phyloP scores from a whole-genome alignment of 1,140 invertebrate genomes.

The Temnothorax longispinosus region DNA sequence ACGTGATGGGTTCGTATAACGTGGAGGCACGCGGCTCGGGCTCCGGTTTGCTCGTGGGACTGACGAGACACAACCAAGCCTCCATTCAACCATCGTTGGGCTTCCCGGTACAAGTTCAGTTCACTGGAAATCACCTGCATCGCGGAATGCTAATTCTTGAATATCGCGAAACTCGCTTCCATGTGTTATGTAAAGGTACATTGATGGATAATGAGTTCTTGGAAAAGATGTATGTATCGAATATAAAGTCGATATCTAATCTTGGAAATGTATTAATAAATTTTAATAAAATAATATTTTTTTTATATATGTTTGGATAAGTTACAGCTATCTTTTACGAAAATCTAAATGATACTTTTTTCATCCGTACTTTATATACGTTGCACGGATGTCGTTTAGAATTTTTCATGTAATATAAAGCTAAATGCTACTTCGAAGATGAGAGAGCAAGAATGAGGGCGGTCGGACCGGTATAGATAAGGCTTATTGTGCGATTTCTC shows the following conservation, averaged over 20 bases:
- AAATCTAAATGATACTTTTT: not conserved
- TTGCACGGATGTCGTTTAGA: not conserved
- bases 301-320: not conserved
- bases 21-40: constrained; percentile 79
- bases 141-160: constrained; percentile 77
- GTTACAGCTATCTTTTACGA: not conserved
- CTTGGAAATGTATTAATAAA: not conserved
- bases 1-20: constrained; percentile 71
- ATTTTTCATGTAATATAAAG: not conserved
- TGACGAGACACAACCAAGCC: constrained; percentile 65
- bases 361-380: constrained; percentile 3
- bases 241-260: not conserved
- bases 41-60: constrained; percentile 71
- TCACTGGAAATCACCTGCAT: constrained; percentile 75
- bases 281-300: not conserved
- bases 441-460: not conserved
- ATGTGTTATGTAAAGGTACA: not conserved
- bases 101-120: constrained; percentile 80
- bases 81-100: constrained; percentile 74
- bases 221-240: constrained; percentile 42
- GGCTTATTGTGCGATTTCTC: constrained; percentile 37
- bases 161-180: constrained; percentile 27
- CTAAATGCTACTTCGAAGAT: not conserved
- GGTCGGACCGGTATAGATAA: not conserved
- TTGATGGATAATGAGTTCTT: constrained; percentile 1